Evolutionary conservation across 2,888 invertebrate genomes (phyloP), one percentile per base, ranked within the genome.

Genomic region (Epiblema foenella): DNA sequence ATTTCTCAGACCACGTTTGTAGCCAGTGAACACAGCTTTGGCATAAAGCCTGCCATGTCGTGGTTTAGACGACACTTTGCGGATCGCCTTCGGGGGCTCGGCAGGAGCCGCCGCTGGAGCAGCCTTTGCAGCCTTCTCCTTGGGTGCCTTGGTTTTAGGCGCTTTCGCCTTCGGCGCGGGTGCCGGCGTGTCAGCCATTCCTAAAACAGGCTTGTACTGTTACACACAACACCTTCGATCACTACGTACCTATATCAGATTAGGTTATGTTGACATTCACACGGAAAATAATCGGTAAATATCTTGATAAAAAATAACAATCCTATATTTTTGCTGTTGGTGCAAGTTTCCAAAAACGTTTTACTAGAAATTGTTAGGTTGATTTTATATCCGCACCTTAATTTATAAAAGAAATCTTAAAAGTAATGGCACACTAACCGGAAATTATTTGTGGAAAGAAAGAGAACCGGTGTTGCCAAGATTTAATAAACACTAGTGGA

Each of bases 21-120:
- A 97, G 79, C 97, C 97, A 78, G 98, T 98, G 94, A 99, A 99
- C 68, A 99, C 97, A 54, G 98, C 99, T 93, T 99, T 99, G n/a
- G 98, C 98, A 85, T 99, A 99, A 62, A 99, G 94, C 81, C 99
- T 95, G 72, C 98, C 98, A 86, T 97, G 97, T 75, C 97, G 91
- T 62, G 93, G 83, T 81, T 93, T 93, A 80, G 79, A 95, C 86
- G 93, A 87, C 64, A 90, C 89, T 79, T 93, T 93, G 76, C 93
- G 90, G 73, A 89, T 81, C 59, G 94, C 91, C 80, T 94, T 94
- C 12, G 93, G 86, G 72, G 94, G 89, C 76, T 94, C 91, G 59
- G 94, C 94, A 46, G 94, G 93, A 37, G 93, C 94, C 74, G 93
- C 94, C 74, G 93, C 94, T 57, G 94, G 94, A n/a, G 94, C 91